Conservation (phyloP, 2,113 vertebrate species). For the Ia io region DNA sequence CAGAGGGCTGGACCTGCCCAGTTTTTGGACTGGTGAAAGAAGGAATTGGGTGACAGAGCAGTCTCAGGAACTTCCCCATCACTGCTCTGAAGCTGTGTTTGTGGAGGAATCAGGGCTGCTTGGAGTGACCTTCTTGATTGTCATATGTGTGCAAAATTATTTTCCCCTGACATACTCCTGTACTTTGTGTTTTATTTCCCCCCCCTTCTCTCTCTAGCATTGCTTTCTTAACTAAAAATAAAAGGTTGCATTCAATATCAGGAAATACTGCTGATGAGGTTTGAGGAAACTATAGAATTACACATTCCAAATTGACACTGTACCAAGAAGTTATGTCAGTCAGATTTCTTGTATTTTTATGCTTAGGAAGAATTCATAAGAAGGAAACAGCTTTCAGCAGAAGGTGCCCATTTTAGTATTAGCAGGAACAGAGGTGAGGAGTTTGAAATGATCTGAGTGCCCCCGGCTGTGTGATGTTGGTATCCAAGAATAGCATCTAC, state of each 20-base stretch:
- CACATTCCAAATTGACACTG: not conserved
- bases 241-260: not conserved
- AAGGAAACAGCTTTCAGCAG: not conserved
- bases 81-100: too few relatives aligned
- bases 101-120: not conserved
- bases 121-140: not conserved
- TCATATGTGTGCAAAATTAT: not conserved
- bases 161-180: not conserved
- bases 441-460: not conserved
- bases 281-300: not conserved
- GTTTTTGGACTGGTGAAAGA: not conserved
- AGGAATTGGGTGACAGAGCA: rapidly evolving
- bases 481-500: not conserved
- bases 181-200: not conserved
- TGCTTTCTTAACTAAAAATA: not conserved
- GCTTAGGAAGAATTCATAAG: not conserved
- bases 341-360: not conserved
- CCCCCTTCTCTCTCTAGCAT: not conserved
- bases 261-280: not conserved
- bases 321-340: not conserved
- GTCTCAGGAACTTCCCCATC: too few relatives aligned
- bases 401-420: not conserved
- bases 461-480: not conserved
- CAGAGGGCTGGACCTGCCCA: not conserved
- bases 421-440: not conserved